These are phyloP conservation scores for Caenorhabditis sulstoni DNA, from an alignment of 2,888 invertebrate species.

Conservation along the genomic window DNA sequence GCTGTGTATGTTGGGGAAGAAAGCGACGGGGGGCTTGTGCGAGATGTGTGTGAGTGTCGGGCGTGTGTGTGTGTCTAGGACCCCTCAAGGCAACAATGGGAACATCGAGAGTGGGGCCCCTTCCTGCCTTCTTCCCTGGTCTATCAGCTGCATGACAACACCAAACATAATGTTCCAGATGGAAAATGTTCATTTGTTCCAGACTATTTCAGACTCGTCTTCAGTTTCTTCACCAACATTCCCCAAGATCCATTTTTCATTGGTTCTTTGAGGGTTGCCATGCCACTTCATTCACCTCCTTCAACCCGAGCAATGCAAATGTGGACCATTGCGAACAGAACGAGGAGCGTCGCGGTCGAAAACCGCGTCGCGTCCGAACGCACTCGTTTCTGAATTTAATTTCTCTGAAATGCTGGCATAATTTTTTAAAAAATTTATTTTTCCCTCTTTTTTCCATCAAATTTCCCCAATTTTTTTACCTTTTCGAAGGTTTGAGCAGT, in stretches of 20 bases:
- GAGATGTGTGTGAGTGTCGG: conserved; percentile 22
- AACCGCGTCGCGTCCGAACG: conserved; percentile 9
- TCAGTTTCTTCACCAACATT: neutral
- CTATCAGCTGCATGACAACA: neutral
- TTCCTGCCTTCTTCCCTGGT: conserved; percentile 5
- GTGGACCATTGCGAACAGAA: conserved; percentile 32
- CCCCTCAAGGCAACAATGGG: conserved; percentile 31
- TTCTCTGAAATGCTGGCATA: neutral
- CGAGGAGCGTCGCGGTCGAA: conserved; percentile 7
- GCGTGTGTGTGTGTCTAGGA: conserved; percentile 16
- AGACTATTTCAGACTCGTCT: neutral
- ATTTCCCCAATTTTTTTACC: neutral
- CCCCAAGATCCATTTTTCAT: no score
- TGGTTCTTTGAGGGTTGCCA: neutral
- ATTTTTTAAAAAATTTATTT: neutral
- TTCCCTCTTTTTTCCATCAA: neutral
- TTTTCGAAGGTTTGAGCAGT: neutral
- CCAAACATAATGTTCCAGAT: neutral
- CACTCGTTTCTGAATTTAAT: conserved; percentile 4
- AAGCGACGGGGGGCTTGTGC: conserved; percentile 14
- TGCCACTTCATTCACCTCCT: neutral
- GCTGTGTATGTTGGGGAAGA: conserved; percentile 22
- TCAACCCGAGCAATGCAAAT: neutral
- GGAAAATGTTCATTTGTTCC: neutral
- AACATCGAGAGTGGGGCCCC: conserved; percentile 12